Evolutionary conservation across 1,140 invertebrate genomes (phyloP).

Genomic region (Apis dorsata): DNA sequence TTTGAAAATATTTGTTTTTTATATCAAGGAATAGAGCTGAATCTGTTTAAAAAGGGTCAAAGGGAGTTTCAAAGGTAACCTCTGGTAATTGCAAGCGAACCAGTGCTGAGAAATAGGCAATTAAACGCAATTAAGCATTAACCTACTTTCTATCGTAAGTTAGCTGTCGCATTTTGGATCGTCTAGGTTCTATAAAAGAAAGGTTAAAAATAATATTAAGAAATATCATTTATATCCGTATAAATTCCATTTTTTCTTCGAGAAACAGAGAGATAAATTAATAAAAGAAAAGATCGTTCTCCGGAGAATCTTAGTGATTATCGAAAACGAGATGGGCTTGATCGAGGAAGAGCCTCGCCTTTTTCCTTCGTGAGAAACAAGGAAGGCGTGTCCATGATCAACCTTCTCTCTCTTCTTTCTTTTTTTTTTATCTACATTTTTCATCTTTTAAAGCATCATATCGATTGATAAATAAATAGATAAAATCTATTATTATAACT

Average conservation of each 20-base stretch:
- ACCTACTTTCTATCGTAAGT: conserved; percentile 29
- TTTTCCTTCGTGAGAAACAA: conserved; percentile 47
- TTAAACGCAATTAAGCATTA: conserved; percentile 47
- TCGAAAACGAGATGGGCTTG: conserved; percentile 53
- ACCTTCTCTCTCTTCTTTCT: not conserved
- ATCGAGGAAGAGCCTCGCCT: conserved; percentile 40
- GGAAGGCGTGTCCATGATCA: conserved; percentile 36
- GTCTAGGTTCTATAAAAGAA: not conserved
- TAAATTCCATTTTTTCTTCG: not conserved
- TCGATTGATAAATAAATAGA: conserved; percentile 2
- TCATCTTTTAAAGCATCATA: not conserved
- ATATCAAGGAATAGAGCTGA: not conserved
- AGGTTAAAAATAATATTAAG: no score
- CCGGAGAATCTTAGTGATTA: conserved; percentile 54
- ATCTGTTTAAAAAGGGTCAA: conserved; percentile 19
- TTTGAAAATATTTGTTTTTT: not conserved
- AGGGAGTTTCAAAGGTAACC: conserved; percentile 29
- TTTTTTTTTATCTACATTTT: not conserved
- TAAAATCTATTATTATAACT: not conserved
- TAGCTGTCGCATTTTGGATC: conserved; percentile 6
- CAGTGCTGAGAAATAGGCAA: conserved; percentile 40
- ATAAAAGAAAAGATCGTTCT: conserved; percentile 26
- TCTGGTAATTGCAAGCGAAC: conserved; percentile 30
- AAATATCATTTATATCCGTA: no score
- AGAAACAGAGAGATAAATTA: not conserved